Base-by-base conservation (phyloP, 2,888 invertebrate genomes). In the Ennomos erosarius region DNA sequence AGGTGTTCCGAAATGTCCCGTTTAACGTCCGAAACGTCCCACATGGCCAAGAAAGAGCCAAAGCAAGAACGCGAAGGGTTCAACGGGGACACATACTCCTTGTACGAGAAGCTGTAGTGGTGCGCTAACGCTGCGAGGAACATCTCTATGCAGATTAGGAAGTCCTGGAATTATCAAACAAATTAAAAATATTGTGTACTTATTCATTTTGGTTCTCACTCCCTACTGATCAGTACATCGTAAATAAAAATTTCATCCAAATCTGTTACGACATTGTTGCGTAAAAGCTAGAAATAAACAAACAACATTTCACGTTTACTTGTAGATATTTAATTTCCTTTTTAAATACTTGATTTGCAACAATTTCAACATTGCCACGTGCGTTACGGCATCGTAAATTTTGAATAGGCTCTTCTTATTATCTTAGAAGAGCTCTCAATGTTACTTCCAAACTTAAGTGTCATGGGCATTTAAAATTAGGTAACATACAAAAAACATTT, bases 61-160 rank as follows among this genome's bases (percentile, higher is more conserved):
- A 97, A 96, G 83, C 97, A 96, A 0, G 92, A 90, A 0, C 86
- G 87, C 62, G 94, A 90, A 12, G 92, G 87, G 74, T 93, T 87
- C 51, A 88, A 87, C 47, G 92, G 93, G 6, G 93, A 93, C 45
- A 94, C 88, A 69, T 95, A 99, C 40, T 97, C 97, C 81, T 96
- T 95, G 85, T 98, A 97, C n/a, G 98, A 97, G 86, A 99, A 99
- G 76, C 98, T 97, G 87, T 97, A 99, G 84, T 98, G 98, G 85
- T 99, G 99, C 0, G 98, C 99, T 26, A 99, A 95, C 1, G 99
- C 98, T 26, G 99, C 99, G 74, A 99, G 84, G 82, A 99, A 98
- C 99, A 99, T 99, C 93, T 99, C 99, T 78, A 99, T 97, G 83
- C 99, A 99, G 70, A 99, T 98, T 55, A 98, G 90, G 88, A 99